Percentiles rank a stretch among this genome's conserved stretches.
phyloP scores from a whole-genome alignment of 2,113 vertebrate genomes.

The Porphyrio hochstetteri region DNA sequence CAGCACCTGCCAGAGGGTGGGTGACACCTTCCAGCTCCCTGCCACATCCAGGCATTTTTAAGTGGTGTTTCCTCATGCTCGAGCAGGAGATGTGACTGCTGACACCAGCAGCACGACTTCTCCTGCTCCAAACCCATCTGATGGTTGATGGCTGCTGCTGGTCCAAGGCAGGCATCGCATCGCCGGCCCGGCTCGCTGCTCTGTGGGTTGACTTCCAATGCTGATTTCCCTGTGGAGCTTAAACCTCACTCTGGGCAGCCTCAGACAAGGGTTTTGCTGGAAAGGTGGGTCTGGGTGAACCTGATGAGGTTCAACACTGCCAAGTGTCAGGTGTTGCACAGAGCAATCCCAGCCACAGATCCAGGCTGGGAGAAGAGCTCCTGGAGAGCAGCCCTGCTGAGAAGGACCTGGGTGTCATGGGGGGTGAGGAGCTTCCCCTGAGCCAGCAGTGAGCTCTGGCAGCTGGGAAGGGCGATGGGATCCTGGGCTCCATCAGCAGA shows the following conservation, averaged over 20 bases:
- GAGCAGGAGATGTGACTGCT: neutral
- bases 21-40: neutral
- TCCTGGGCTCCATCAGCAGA: too few species aligned
- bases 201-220: neutral
- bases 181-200: rapidly evolving
- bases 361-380: too few species aligned
- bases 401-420: too few species aligned
- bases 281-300: too few species aligned
- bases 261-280: neutral
- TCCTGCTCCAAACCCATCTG: neutral
- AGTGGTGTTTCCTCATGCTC: rapidly evolving
- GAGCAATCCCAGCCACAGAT: too few species aligned
- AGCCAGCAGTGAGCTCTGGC: too few species aligned
- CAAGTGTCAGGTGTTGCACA: too few species aligned
- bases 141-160: neutral
- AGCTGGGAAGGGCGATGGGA: too few species aligned
- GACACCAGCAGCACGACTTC: neutral
- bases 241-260: neutral
- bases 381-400: too few species aligned
- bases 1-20: neutral
- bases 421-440: too few species aligned
- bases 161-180: neutral
- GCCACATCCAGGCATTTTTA: neutral
- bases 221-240: neutral
- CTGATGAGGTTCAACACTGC: too few species aligned